Conservation (phyloP, 2,797 vertebrate genomes). For the Sebastolobus altivelis region DNA sequence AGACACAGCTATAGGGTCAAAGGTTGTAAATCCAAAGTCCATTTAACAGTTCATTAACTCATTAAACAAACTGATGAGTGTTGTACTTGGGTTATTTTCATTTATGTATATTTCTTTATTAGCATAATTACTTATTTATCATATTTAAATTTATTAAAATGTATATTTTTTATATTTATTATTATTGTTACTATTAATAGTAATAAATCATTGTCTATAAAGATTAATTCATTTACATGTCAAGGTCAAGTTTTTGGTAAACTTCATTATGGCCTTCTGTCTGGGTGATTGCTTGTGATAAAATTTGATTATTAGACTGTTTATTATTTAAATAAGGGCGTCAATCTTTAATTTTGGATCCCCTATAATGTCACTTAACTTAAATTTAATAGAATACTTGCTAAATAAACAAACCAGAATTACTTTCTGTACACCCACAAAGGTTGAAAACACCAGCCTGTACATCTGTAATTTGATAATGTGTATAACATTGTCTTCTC, state of each 20-base stretch:
- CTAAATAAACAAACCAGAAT: not conserved
- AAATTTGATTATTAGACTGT: not conserved
- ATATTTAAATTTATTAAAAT: too few species aligned
- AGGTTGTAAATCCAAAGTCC: not conserved
- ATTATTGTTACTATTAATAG: too few species aligned
- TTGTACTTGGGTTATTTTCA: not conserved
- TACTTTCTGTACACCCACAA: too few species aligned
- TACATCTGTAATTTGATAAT: too few species aligned
- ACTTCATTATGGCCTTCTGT: too few species aligned
- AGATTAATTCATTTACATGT: not conserved
- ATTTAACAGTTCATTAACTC: not conserved
- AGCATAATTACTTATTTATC: too few species aligned
- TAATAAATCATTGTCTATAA: not conserved
- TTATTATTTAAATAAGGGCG: not conserved
- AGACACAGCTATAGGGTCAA: not conserved
- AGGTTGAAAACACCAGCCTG: too few species aligned
- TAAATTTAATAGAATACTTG: not conserved
- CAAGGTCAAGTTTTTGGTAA: rapidly evolving
- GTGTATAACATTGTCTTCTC: too few species aligned
- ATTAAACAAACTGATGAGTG: not conserved
- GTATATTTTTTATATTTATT: rapidly evolving
- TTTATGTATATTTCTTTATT: not conserved
- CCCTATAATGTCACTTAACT: not conserved
- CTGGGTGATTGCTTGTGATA: not conserved
- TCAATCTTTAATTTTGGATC: not conserved